phyloP scores from a whole-genome alignment of 2,797 vertebrate species.

The Dendrocincla tyrannina region DNA sequence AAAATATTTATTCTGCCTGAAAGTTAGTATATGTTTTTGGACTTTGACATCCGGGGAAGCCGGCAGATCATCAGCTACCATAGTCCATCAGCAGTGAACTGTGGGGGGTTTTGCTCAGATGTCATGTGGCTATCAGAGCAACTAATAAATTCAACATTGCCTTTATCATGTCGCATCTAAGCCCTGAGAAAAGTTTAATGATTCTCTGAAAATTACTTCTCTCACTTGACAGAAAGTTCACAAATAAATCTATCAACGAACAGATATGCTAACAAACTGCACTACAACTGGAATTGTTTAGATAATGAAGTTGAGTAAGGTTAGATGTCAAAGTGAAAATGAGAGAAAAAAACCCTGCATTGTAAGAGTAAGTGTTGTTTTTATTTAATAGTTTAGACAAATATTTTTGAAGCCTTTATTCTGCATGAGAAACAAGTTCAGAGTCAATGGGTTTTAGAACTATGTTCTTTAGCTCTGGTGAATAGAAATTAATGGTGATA shows the following conservation, averaged over 20 bases:
- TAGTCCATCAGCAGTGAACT: neutral
- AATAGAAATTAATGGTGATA: neutral
- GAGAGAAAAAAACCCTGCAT: neutral
- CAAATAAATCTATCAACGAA: neutral
- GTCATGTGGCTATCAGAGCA: neutral
- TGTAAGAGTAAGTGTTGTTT: neutral
- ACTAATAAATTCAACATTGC: neutral
- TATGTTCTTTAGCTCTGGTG: neutral
- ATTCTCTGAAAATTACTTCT: conserved; percentile 9
- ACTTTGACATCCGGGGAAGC: neutral
- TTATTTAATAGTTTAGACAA: neutral
- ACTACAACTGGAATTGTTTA: conserved; percentile 41
- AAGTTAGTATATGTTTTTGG: neutral
- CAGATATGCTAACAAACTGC: neutral
- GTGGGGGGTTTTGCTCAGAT: fast-evolving
- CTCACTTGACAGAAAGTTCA: neutral
- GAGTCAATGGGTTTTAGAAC: neutral
- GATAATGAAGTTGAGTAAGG: neutral
- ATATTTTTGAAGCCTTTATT: neutral
- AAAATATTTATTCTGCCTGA: neutral
- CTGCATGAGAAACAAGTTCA: neutral
- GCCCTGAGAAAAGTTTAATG: neutral
- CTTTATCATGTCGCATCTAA: neutral
- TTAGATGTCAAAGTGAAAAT: neutral
- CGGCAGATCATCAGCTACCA: neutral